Conservation (phyloP, 2,888 invertebrate genomes). For the Drosophila nr. perissopoda region DNA sequence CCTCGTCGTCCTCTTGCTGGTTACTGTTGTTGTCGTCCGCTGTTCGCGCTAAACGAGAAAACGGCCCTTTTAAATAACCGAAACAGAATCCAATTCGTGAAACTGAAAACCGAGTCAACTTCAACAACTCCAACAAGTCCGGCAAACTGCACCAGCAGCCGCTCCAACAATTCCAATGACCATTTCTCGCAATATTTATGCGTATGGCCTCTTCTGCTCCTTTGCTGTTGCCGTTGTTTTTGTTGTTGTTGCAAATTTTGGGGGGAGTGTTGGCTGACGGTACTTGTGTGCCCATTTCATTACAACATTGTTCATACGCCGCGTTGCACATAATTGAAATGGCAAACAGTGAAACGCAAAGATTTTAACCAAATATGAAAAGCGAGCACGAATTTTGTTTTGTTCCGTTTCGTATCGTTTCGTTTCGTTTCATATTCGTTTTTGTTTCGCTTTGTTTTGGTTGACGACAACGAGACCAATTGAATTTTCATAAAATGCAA, state of each 20-base stretch:
- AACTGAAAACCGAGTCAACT: slow-evolving; percentile 37
- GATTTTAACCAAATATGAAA: slow-evolving; percentile 72
- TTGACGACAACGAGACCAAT: slow-evolving; percentile 68
- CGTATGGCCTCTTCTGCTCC: slow-evolving; percentile 45
- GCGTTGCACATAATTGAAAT: slow-evolving; percentile 81
- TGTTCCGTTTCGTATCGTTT: neutral
- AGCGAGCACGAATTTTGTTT: slow-evolving; percentile 19
- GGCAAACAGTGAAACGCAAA: slow-evolving; percentile 79
- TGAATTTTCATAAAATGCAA: slow-evolving; percentile 76
- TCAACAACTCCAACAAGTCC: slow-evolving; percentile 39
- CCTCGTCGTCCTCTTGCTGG: neutral
- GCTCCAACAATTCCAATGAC: slow-evolving; percentile 58
- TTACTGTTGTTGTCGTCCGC: neutral
- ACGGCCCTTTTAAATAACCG: slow-evolving; percentile 76
- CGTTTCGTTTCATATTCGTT: slow-evolving; percentile 2
- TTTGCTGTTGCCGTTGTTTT: slow-evolving; percentile 10
- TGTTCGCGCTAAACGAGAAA: slow-evolving; percentile 56
- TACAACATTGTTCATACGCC: slow-evolving; percentile 81
- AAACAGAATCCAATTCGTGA: slow-evolving; percentile 68
- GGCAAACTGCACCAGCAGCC: slow-evolving; percentile 27
- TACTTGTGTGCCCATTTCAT: slow-evolving; percentile 70
- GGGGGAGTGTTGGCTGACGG: neutral
- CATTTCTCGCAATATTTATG: slow-evolving; percentile 73
- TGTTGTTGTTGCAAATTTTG: slow-evolving; percentile 13
- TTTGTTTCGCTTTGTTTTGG: slow-evolving; percentile 54